Conservation (phyloP, 2,797 vertebrate genomes). For the Ateles fusciceps region DNA sequence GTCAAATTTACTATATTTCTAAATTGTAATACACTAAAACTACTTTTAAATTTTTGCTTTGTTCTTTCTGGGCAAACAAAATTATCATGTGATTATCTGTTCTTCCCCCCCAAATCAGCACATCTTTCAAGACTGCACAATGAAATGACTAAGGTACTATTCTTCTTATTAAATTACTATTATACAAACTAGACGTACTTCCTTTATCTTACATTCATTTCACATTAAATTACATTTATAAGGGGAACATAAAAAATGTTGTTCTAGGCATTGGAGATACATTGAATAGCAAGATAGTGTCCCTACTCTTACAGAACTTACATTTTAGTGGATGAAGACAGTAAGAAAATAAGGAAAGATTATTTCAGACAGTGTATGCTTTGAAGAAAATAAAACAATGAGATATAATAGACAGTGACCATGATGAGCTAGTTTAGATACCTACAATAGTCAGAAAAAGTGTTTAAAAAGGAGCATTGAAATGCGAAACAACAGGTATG, state of each 20-base stretch:
- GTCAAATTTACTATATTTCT: not conserved
- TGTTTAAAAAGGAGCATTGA: not conserved
- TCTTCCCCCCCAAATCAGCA: not conserved
- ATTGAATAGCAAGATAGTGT: not conserved
- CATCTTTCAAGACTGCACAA: not conserved
- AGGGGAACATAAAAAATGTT: not conserved
- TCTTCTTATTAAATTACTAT: not conserved
- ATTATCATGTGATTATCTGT: not conserved
- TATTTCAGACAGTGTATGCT: not conserved
- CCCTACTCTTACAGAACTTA: not conserved
- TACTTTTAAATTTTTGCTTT: not conserved
- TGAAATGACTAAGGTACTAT: not conserved
- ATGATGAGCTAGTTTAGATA: not conserved
- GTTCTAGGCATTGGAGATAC: not conserved
- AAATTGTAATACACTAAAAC: not conserved
- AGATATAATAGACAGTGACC: not conserved
- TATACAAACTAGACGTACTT: not conserved
- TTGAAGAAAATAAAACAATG: not conserved
- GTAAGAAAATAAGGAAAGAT: not conserved
- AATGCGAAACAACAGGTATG: not conserved
- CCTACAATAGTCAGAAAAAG: not conserved
- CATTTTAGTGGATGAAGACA: not conserved
- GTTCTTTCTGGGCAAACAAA: not conserved
- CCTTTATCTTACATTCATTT: not conserved
- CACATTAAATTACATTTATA: not conserved